These are phyloP conservation scores for Drosophila repleta DNA, from an alignment of 1,140 invertebrate species.

Conservation along the genomic window DNA sequence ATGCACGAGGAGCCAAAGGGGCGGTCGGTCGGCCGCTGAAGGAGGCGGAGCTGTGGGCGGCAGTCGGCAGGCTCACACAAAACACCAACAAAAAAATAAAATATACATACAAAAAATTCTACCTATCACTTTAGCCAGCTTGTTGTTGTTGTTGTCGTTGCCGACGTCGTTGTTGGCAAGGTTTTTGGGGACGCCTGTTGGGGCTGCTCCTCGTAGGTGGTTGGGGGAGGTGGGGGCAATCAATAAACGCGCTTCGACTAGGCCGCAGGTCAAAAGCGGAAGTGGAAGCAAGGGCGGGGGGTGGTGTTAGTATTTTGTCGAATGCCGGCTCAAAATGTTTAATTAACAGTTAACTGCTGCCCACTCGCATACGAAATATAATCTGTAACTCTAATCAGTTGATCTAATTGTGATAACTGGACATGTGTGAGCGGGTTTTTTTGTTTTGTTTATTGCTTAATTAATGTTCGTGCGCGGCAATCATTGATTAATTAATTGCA, in stretches of 20 bases:
- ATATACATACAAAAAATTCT: constrained; percentile 77
- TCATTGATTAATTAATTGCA: constrained; percentile 38
- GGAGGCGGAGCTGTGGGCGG: constrained; percentile 36
- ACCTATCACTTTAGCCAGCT: constrained; percentile 65
- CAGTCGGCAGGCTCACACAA: constrained; percentile 56
- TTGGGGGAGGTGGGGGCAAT: constrained; percentile 54
- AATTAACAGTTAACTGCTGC: constrained; percentile 27
- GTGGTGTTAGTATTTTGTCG: constrained; percentile 32
- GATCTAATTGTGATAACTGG: constrained; percentile 24
- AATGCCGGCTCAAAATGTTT: constrained; percentile 58
- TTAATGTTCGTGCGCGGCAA: constrained; percentile 28
- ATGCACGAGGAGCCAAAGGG: constrained; percentile 62
- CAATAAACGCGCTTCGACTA: constrained; percentile 68
- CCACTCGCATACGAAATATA: constrained; percentile 1
- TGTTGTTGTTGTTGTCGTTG: constrained; percentile 40
- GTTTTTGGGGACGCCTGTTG: constrained; percentile 58
- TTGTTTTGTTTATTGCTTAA: constrained; percentile 42
- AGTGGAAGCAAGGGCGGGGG: neutral
- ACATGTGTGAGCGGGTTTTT: constrained; percentile 10
- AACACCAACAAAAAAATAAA: constrained; percentile 16
- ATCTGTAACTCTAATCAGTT: constrained; percentile 47
- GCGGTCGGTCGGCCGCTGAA: constrained; percentile 2
- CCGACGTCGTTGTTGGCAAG: constrained; percentile 46
- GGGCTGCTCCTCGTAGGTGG: constrained; percentile 38
- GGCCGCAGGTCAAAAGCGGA: constrained; percentile 17